Conservation (phyloP, 2,888 invertebrate species). For the Macaria notata region DNA sequence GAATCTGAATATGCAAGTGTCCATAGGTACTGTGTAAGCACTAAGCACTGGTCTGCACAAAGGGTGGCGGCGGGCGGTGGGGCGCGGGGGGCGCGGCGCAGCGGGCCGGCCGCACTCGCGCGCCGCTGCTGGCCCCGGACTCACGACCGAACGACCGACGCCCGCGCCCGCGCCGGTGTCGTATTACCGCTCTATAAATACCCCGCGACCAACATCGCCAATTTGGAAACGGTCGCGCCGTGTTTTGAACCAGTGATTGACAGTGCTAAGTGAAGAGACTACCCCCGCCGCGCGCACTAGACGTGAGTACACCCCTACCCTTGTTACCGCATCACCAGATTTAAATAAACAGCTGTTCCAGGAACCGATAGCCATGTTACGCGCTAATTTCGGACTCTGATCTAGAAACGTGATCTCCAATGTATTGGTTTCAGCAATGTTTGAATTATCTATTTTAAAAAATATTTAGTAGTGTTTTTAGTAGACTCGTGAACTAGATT, state of each 20-base stretch:
- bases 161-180: constrained; percentile 76
- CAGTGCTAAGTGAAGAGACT: constrained; percentile 77
- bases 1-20: too few relatives aligned
- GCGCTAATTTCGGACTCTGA: constrained; percentile 69
- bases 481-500: constrained; percentile 13
- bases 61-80: constrained; percentile 40
- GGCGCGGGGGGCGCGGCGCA: constrained; percentile 46
- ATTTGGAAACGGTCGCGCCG: constrained; percentile 78
- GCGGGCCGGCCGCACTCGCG: constrained; percentile 57
- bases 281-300: constrained; percentile 50
- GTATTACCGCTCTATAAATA: constrained; percentile 81
- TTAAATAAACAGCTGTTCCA: constrained; percentile 78
- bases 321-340: constrained; percentile 63
- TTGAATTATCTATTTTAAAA: constrained; percentile 17
- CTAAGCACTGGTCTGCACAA: constrained; percentile 40
- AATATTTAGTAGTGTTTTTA: neutral
- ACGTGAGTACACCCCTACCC: constrained; percentile 61
- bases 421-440: constrained; percentile 5
- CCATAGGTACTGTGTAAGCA: too few relatives aligned
- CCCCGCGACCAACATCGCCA: constrained; percentile 77
- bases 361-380: constrained; percentile 66
- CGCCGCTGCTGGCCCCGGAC: constrained; percentile 60
- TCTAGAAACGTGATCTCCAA: constrained; percentile 58
- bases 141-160: constrained; percentile 71
- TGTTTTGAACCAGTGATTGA: constrained; percentile 81